Evolutionary conservation across 1,140 invertebrate genomes (phyloP).

Genomic region (Ctenoplectra terminalis): DNA sequence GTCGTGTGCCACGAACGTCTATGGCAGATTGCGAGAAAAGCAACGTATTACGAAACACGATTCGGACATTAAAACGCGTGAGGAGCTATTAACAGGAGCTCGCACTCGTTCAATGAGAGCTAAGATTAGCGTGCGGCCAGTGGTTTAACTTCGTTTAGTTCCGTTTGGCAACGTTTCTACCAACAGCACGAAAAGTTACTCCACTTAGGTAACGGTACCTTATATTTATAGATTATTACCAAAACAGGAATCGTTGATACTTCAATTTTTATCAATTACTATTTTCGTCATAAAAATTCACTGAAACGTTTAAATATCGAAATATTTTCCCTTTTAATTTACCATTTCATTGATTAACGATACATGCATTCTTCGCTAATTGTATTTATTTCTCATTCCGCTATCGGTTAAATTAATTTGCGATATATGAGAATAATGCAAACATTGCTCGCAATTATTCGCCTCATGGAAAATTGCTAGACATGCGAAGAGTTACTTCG

Average conservation of each 20-base stretch:
- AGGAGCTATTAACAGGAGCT: slow-evolving; percentile 68
- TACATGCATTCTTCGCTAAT: too few species aligned
- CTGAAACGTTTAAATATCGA: not conserved
- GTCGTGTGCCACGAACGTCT: not conserved
- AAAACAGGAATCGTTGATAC: not conserved
- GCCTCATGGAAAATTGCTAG: not conserved
- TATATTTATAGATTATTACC: slow-evolving; percentile 52
- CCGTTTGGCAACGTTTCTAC: slow-evolving; percentile 61
- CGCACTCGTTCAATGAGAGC: slow-evolving; percentile 64
- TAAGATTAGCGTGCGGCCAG: slow-evolving; percentile 69
- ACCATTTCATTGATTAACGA: too few species aligned
- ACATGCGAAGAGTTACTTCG: slow-evolving; percentile 18
- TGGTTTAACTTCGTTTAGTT: slow-evolving; percentile 58
- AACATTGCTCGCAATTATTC: not conserved
- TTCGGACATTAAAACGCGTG: slow-evolving; percentile 52
- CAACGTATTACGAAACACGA: slow-evolving; percentile 58
- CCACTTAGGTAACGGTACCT: slow-evolving; percentile 59
- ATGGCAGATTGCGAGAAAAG: slow-evolving; percentile 40
- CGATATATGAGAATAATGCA: not conserved
- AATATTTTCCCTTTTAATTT: too few species aligned
- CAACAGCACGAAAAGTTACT: slow-evolving; percentile 50
- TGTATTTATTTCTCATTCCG: too few species aligned
- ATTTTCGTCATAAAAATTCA: not conserved
- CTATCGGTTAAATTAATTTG: too few species aligned
- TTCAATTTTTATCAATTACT: not conserved